Conservation (phyloP, 1,140 invertebrate species). For the Cephus cinctus region DNA sequence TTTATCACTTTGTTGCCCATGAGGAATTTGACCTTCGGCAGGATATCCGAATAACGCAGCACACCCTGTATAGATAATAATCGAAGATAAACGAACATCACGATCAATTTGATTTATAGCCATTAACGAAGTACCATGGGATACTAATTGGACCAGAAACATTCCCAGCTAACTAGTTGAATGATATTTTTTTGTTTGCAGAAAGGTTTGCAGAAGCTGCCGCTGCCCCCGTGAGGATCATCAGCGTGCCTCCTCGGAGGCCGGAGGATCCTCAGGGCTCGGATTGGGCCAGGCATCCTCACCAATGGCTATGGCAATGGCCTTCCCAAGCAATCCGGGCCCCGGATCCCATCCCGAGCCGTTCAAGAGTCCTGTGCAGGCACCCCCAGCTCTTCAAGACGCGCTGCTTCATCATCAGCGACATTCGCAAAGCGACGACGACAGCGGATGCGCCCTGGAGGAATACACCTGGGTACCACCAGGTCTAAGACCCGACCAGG, state of each 20-base stretch:
- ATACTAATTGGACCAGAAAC: no score
- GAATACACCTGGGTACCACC: constrained; percentile 98
- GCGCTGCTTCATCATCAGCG: constrained; percentile 68
- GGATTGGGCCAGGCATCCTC: constrained; percentile 41
- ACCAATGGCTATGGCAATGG: constrained; percentile 51
- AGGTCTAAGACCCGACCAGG: constrained; percentile 93
- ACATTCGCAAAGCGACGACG: constrained; percentile 93
- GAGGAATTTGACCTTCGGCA: no score
- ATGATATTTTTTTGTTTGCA: constrained; percentile 42
- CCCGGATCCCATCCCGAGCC: constrained; percentile 41
- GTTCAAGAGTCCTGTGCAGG: constrained; percentile 47
- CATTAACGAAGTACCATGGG: no score
- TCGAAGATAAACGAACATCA: no score
- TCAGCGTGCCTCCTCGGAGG: constrained; percentile 42
- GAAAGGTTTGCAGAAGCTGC: constrained; percentile 72
- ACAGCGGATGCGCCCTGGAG: constrained; percentile 94
- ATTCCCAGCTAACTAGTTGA: not conserved
- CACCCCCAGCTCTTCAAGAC: constrained; percentile 43
- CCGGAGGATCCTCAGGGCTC: constrained; percentile 34
- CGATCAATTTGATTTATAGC: no score
- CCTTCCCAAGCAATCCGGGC: constrained; percentile 38
- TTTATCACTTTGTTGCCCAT: no score
- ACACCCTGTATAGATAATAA: no score
- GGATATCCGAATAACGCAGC: no score
- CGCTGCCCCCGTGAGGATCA: constrained; percentile 69